Percentiles rank a stretch among this genome's conserved stretches.
phyloP scores from a whole-genome alignment of 2,113 vertebrate genomes.

The Anoplopoma fimbria region DNA sequence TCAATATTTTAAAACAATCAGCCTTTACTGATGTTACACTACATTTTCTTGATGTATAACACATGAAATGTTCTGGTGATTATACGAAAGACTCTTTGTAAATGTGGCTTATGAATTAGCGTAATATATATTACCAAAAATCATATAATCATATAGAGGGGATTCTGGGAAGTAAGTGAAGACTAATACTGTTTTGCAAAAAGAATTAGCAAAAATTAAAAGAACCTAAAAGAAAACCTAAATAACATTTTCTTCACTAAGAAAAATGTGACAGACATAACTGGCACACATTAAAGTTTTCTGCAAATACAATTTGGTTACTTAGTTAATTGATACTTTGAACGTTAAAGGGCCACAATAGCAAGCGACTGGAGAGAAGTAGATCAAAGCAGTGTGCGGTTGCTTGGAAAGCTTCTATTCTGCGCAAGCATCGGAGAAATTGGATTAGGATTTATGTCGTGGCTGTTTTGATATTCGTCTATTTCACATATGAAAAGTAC shows the following conservation, averaged over 20 bases:
- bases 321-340: conserved; percentile 61
- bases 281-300: conserved; percentile 47
- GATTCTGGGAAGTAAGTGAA: neutral
- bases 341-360: conserved; percentile 31
- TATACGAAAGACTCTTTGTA: neutral
- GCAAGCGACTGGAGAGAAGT: conserved; percentile 46
- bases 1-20: conserved; percentile 29
- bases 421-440: conserved; percentile 56
- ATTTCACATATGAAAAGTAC: conserved; percentile 68
- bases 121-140: conserved; percentile 3
- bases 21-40: conserved; percentile 7
- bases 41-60: conserved; percentile 12
- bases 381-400: conserved; percentile 58
- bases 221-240: neutral
- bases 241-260: conserved; percentile 2
- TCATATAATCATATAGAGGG: neutral
- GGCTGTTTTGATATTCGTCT: conserved; percentile 68
- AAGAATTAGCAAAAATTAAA: conserved; percentile 5
- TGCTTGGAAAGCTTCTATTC: conserved; percentile 58
- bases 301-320: conserved; percentile 49
- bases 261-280: conserved; percentile 11
- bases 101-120: neutral
- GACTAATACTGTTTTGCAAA: neutral
- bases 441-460: conserved; percentile 74
- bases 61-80: neutral